Percentiles rank a stretch among this genome's conserved stretches.
These are phyloP conservation scores for Drosophila ironensis DNA, from an alignment of 1,140 invertebrate genomes.

Conservation along the genomic window DNA sequence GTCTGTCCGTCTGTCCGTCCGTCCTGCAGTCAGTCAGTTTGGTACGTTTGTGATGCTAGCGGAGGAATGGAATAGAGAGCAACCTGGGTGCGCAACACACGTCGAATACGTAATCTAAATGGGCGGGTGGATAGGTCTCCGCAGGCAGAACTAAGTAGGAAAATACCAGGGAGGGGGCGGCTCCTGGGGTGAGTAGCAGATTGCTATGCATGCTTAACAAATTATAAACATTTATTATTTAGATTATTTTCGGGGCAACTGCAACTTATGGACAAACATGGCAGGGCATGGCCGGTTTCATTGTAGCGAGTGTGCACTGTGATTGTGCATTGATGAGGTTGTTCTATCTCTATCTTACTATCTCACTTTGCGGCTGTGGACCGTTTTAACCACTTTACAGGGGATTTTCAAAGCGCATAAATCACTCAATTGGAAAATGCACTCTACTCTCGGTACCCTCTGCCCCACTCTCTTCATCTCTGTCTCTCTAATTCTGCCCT, in stretches of 20 bases:
- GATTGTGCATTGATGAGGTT: constrained; percentile 26
- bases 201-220: constrained; percentile 32
- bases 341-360: not conserved
- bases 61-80: constrained; percentile 31
- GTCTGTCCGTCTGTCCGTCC: too few species aligned
- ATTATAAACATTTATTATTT: constrained; percentile 53
- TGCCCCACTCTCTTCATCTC: not conserved
- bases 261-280: not conserved
- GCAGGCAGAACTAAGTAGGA: too few species aligned
- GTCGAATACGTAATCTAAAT: constrained; percentile 38
- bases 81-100: constrained; percentile 31
- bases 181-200: constrained; percentile 4
- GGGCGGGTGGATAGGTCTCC: not conserved
- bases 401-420: constrained; percentile 75
- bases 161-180: not conserved
- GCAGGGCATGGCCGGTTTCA: not conserved
- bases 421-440: constrained; percentile 78
- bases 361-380: not conserved
- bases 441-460: constrained; percentile 21
- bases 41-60: too few species aligned
- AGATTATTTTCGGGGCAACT: constrained; percentile 3
- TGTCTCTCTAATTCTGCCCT: not conserved
- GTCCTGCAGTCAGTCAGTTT: constrained; percentile 38
- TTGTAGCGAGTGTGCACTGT: constrained; percentile 4
- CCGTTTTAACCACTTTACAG: constrained; percentile 45